These are phyloP conservation scores for Phasia obesa DNA, from an alignment of 2,888 invertebrate genomes.

Conservation along the genomic window DNA sequence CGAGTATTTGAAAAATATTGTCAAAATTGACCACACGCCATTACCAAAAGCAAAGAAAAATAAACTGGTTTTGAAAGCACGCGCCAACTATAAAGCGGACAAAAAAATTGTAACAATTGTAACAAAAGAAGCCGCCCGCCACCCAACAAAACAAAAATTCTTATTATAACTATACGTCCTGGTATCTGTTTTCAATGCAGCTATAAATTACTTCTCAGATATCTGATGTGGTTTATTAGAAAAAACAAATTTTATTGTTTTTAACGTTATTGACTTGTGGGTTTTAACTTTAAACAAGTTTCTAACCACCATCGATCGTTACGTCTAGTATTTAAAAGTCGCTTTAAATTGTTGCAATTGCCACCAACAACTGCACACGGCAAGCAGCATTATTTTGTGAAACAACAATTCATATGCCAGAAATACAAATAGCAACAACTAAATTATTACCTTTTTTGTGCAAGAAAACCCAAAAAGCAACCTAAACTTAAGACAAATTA, in stretches of 20 bases:
- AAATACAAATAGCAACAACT: not conserved
- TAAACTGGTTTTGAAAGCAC: conserved; percentile 61
- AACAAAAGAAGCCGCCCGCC: conserved; percentile 24
- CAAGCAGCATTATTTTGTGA: conserved; percentile 33
- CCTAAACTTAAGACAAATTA: not conserved
- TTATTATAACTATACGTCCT: conserved; percentile 15
- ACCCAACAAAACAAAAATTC: conserved; percentile 15
- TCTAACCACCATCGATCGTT: conserved; percentile 28
- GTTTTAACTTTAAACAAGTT: conserved; percentile 4
- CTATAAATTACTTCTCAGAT: conserved; percentile 34
- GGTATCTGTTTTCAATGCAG: conserved; percentile 1
- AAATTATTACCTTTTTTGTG: conserved; percentile 23
- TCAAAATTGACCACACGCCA: conserved; percentile 45
- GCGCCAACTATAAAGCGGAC: conserved; percentile 42
- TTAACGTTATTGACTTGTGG: conserved; percentile 13
- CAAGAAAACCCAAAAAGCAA: not conserved
- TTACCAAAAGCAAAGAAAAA: not conserved
- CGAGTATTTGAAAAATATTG: conserved; percentile 36
- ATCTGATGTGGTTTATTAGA: conserved; percentile 42
- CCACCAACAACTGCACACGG: not conserved
- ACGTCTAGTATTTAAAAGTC: conserved; percentile 11
- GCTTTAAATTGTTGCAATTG: conserved; percentile 29
- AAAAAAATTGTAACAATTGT: conserved; percentile 29
- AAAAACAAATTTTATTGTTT: conserved; percentile 31
- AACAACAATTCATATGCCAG: not conserved